Percentiles rank a stretch among this genome's conserved stretches.
phyloP scores from a whole-genome alignment of 2,797 vertebrate species.

The Sebastes hubbsi region DNA sequence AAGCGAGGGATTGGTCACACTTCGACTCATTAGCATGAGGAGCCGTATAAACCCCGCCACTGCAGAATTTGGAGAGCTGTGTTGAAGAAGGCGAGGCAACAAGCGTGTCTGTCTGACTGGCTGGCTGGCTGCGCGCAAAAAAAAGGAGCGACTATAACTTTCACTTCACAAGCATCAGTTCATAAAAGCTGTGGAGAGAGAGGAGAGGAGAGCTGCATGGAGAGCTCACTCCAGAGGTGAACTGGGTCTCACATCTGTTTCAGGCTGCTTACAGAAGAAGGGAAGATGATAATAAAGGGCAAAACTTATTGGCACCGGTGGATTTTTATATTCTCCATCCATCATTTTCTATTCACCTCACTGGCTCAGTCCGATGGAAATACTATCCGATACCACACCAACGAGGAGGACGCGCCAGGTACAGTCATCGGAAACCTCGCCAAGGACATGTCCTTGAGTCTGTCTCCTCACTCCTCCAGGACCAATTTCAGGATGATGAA shows the following conservation, averaged over 20 bases:
- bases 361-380: slow-evolving; percentile 82
- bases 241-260: slow-evolving; percentile 26
- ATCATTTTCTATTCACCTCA: slow-evolving; percentile 68
- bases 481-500: slow-evolving; percentile 91
- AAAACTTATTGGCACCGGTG: slow-evolving; percentile 68
- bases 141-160: slow-evolving; percentile 73
- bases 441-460: slow-evolving; percentile 90
- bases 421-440: slow-evolving; percentile 94
- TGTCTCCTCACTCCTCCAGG: slow-evolving; percentile 80
- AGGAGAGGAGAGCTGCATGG: slow-evolving; percentile 58
- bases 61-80: slow-evolving; percentile 79
- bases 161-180: slow-evolving; percentile 70
- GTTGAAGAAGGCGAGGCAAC: slow-evolving; percentile 79
- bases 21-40: slow-evolving; percentile 89
- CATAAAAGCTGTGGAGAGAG: slow-evolving; percentile 29
- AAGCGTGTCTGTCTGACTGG: slow-evolving; percentile 73
- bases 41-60: slow-evolving; percentile 87
- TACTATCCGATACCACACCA: slow-evolving; percentile 91
- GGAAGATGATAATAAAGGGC: slow-evolving; percentile 53
- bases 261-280: slow-evolving; percentile 41
- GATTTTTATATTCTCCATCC: slow-evolving; percentile 70
- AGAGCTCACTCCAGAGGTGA: slow-evolving; percentile 64
- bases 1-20: slow-evolving; percentile 81
- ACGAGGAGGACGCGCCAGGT: slow-evolving; percentile 91
- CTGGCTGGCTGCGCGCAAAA: slow-evolving; percentile 50